Percentiles rank a stretch among this genome's conserved stretches.
These are phyloP conservation scores for Temnopleurus reevesii DNA, from an alignment of 53 echinoderm and acorn worm genomes.

Conservation along the genomic window DNA sequence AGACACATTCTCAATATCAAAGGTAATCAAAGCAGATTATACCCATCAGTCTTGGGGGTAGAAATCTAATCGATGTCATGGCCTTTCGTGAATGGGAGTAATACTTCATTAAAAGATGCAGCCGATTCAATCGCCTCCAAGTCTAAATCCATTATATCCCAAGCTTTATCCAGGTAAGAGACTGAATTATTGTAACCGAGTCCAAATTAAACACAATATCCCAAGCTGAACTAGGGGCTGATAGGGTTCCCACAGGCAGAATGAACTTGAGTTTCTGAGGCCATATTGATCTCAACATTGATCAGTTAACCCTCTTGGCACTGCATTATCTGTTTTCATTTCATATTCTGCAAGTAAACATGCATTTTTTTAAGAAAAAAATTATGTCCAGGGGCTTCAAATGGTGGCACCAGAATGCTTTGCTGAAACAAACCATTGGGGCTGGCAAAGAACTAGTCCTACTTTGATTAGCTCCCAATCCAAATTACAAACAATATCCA, in stretches of 20 bases:
- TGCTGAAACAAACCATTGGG: no score
- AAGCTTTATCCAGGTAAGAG: no score
- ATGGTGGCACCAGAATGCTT: no score
- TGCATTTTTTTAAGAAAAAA: no score
- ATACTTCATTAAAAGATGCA: neutral
- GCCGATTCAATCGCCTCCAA: neutral
- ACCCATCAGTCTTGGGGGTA: neutral
- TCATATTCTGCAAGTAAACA: no score
- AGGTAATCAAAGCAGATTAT: slow-evolving; percentile 5
- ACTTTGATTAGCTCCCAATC: no score
- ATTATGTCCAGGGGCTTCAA: no score
- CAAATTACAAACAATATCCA: no score
- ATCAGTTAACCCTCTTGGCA: neutral
- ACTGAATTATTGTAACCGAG: no score
- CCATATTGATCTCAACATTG: neutral
- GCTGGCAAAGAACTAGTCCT: no score
- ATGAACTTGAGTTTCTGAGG: neutral
- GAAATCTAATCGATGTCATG: neutral
- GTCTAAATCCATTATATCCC: no score
- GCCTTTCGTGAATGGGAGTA: neutral
- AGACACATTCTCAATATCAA: neutral
- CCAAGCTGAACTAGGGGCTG: neutral
- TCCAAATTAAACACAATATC: slow-evolving; percentile 13
- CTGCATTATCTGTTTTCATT: no score
- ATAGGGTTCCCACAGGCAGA: neutral